These are phyloP conservation scores for Brenthis ino DNA, from an alignment of 2,888 invertebrate genomes.

Conservation along the genomic window DNA sequence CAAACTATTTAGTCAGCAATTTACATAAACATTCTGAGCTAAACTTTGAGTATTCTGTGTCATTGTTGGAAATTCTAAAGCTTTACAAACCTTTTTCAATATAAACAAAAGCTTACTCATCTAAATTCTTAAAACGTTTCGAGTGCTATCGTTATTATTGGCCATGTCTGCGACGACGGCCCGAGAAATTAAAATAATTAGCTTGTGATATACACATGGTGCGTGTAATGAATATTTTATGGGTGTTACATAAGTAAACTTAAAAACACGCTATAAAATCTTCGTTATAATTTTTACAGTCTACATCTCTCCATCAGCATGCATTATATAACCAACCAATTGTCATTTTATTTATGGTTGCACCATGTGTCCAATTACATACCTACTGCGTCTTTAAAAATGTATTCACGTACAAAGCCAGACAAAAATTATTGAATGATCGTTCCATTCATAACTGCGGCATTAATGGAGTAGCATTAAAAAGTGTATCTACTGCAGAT, in stretches of 20 bases:
- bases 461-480: conserved; percentile 30
- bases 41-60: conserved; percentile 29
- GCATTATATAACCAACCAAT: conserved; percentile 35
- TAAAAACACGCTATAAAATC: conserved; percentile 30
- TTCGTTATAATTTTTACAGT: conserved; percentile 31
- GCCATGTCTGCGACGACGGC: conserved; percentile 61
- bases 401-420: conserved; percentile 34
- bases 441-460: conserved; percentile 36
- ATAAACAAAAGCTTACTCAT: conserved; percentile 51
- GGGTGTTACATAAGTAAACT: conserved; percentile 41
- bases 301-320: conserved; percentile 26
- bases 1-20: conserved; percentile 27
- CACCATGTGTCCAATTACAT: conserved; percentile 33
- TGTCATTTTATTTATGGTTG: conserved; percentile 38
- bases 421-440: conserved; percentile 35
- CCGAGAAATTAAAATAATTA: conserved; percentile 76
- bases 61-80: conserved; percentile 39
- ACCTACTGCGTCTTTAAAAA: conserved; percentile 37
- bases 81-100: conserved; percentile 33
- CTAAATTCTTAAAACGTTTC: conserved; percentile 61
- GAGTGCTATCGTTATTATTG: conserved; percentile 61
- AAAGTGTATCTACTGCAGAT: neutral
- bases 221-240: conserved; percentile 46
- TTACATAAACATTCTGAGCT: conserved; percentile 30
- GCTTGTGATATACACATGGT: conserved; percentile 58